phyloP scores from a whole-genome alignment of 2,888 invertebrate species.

The Drosophila cognata region DNA sequence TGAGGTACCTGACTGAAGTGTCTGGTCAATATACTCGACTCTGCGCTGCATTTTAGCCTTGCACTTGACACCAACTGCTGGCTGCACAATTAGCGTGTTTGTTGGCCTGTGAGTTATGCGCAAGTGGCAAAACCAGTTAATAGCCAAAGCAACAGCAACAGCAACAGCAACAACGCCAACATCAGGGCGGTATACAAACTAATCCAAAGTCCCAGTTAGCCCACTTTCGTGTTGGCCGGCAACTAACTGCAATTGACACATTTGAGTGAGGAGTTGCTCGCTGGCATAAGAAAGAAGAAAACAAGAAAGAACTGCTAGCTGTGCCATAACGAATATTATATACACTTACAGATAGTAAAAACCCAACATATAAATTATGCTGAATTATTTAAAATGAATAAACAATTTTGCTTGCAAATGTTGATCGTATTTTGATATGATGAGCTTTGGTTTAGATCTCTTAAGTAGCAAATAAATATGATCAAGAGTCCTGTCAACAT shows the following conservation, averaged over 20 bases:
- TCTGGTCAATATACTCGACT: slow-evolving; percentile 35
- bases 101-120: slow-evolving; percentile 53
- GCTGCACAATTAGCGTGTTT: slow-evolving; percentile 51
- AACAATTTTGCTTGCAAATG: neutral
- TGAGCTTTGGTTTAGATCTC: neutral
- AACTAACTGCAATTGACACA: slow-evolving; percentile 49
- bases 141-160: slow-evolving; percentile 3
- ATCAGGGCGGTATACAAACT: slow-evolving; percentile 21
- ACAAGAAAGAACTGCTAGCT: neutral
- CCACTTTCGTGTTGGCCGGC: slow-evolving; percentile 52
- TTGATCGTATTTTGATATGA: no score
- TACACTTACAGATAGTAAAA: neutral
- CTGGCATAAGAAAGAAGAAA: slow-evolving; percentile 5
- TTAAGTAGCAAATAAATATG: neutral
- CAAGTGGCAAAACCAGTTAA: slow-evolving; percentile 50
- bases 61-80: slow-evolving; percentile 64
- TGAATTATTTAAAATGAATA: neutral
- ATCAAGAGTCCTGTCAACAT: neutral
- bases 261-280: slow-evolving; percentile 20
- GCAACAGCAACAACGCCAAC: slow-evolving; percentile 4
- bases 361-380: neutral
- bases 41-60: slow-evolving; percentile 52
- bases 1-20: slow-evolving; percentile 25
- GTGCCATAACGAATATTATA: neutral
- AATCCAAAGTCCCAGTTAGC: slow-evolving; percentile 54